phyloP scores from a whole-genome alignment of 2,888 invertebrate species.

The Mechanitis messenoides region DNA sequence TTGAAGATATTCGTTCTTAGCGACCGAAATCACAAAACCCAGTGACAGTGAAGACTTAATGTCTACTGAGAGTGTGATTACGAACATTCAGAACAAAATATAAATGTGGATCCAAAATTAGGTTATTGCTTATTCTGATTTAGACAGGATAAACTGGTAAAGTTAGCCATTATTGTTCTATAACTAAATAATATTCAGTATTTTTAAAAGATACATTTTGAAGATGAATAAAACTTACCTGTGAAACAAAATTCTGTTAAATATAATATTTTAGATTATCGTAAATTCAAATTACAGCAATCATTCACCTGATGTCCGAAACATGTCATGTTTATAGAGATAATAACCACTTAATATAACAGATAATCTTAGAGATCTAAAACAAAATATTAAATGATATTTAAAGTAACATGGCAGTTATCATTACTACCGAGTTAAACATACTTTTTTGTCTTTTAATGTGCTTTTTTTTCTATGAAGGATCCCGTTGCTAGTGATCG shows the following conservation, averaged over 20 bases:
- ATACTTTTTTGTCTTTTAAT: too few species aligned
- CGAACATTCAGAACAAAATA: conserved; percentile 12
- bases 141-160: background rate
- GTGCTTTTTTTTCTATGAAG: too few species aligned
- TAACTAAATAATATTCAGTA: conserved; percentile 13
- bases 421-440: too few species aligned
- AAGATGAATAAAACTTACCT: background rate
- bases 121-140: background rate
- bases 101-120: too few species aligned
- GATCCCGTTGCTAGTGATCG: conserved; percentile 13
- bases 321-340: conserved; percentile 29
- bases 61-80: conserved; percentile 26
- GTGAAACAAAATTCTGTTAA: background rate
- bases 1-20: background rate
- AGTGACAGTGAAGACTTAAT: conserved; percentile 26
- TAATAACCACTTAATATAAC: too few species aligned
- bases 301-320: conserved; percentile 28
- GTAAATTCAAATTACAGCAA: conserved; percentile 14
- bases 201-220: conserved; percentile 6
- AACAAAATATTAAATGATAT: too few species aligned
- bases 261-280: background rate
- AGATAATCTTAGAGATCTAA: too few species aligned
- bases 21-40: conserved; percentile 28
- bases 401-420: too few species aligned
- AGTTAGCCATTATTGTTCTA: conserved; percentile 34